Percentiles rank a stretch among this genome's conserved stretches.
Evolutionary conservation across 2,113 vertebrate genomes (phyloP).

Genomic region (Plecotus auritus): DNA sequence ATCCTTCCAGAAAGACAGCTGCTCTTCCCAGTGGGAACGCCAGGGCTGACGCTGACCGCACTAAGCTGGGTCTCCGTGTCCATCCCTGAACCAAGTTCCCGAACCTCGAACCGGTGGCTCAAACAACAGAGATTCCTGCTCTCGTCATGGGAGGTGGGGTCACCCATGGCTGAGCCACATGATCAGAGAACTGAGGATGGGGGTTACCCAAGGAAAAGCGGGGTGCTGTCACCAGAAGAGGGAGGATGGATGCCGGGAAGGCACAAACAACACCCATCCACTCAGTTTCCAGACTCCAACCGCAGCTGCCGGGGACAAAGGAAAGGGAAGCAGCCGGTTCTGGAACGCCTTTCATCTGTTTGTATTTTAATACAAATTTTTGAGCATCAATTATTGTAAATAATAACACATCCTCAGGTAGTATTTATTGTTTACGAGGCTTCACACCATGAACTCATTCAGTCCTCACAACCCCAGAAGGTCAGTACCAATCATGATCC

Average conservation of each 20-base stretch:
- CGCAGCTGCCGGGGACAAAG: fast-evolving
- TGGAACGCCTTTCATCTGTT: not conserved
- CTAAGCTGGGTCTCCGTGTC: not conserved
- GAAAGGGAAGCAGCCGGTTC: too few species aligned
- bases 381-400: not conserved
- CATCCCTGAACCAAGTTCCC: not conserved
- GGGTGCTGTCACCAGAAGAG: not conserved
- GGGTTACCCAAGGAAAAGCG: not conserved
- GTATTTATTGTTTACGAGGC: not conserved
- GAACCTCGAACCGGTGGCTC: too few species aligned
- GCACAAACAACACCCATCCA: fast-evolving
- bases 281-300: fast-evolving
- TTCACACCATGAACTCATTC: not conserved
- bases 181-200: not conserved
- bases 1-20: not conserved
- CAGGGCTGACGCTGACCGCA: not conserved
- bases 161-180: not conserved
- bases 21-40: not conserved
- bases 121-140: too few species aligned
- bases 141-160: fast-evolving
- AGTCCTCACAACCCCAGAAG: not conserved
- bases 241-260: not conserved
- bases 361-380: not conserved
- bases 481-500: not conserved
- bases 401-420: not conserved